phyloP scores from a whole-genome alignment of 2,888 invertebrate species.

The Drosophila neotestacea region DNA sequence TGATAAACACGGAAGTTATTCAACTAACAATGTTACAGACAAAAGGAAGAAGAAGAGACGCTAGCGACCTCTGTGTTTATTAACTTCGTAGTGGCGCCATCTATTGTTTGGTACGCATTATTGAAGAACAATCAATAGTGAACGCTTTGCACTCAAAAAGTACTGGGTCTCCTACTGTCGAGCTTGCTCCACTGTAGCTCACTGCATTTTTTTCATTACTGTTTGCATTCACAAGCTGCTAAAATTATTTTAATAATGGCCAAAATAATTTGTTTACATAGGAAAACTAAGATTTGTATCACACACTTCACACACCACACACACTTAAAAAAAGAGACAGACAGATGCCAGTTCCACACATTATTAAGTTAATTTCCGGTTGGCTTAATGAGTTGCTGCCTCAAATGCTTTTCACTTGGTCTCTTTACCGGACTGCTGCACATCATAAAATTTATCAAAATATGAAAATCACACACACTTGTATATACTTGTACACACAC shows the following conservation, averaged over 20 bases:
- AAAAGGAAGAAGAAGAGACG: too few species aligned
- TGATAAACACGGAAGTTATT: too few species aligned
- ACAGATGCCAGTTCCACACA: slow-evolving; percentile 42
- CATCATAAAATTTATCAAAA: slow-evolving; percentile 75
- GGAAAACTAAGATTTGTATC: slow-evolving; percentile 12
- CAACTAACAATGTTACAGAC: too few species aligned
- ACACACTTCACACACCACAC: slow-evolving; percentile 3
- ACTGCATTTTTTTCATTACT: too few species aligned
- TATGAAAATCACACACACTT: slow-evolving; percentile 66
- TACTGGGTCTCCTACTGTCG: too few species aligned
- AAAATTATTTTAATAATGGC: neutral
- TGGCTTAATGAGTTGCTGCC: slow-evolving; percentile 56
- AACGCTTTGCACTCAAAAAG: too few species aligned
- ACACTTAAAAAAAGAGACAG: neutral
- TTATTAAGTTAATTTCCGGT: slow-evolving; percentile 75
- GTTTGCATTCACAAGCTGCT: neutral
- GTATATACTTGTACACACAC: slow-evolving; percentile 15
- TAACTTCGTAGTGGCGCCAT: too few species aligned
- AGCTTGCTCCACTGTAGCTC: too few species aligned
- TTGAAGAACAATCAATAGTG: too few species aligned
- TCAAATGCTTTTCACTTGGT: slow-evolving; percentile 46
- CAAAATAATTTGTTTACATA: slow-evolving; percentile 5
- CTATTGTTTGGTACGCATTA: too few species aligned
- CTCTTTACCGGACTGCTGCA: slow-evolving; percentile 55
- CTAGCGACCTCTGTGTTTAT: too few species aligned